Evolutionary conservation across 2,797 vertebrate species (phyloP).

Genomic region (Mormyrops attenuatus): DNA sequence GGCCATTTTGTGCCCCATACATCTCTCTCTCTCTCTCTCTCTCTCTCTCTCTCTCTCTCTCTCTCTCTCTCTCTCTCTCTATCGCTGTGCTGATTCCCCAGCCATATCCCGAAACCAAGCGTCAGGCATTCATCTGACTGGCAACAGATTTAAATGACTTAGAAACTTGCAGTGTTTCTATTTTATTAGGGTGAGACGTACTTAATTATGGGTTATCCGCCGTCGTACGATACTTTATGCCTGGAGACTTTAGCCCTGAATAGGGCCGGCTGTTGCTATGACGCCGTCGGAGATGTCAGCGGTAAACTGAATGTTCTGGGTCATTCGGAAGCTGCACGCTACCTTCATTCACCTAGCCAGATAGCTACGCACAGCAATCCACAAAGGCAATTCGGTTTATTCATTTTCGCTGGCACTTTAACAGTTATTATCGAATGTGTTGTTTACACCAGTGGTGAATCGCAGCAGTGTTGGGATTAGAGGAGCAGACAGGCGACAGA

Average conservation of each 20-base stretch:
- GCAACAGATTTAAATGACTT: not conserved
- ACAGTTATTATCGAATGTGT: not conserved
- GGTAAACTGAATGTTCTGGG: not conserved
- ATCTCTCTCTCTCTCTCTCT: not conserved
- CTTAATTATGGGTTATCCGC: not conserved
- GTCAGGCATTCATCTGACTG: not conserved
- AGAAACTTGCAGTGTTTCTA: not conserved
- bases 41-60: not conserved
- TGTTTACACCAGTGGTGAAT: not conserved
- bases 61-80: not conserved
- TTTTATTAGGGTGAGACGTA: not conserved
- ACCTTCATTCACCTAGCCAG: not conserved
- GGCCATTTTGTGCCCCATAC: not conserved
- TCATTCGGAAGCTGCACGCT: not conserved
- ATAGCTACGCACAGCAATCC: not conserved
- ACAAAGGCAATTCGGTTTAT: not conserved
- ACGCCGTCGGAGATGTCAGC: not conserved
- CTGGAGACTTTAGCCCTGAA: not conserved
- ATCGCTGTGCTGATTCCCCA: not conserved
- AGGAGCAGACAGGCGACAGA: not conserved
- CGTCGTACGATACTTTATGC: not conserved
- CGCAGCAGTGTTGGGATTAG: not conserved
- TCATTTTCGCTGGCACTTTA: not conserved
- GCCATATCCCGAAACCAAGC: not conserved
- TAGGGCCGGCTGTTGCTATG: not conserved